Evolutionary conservation across 2,797 vertebrate genomes (phyloP).

Genomic region (Leptoclinus maculatus): DNA sequence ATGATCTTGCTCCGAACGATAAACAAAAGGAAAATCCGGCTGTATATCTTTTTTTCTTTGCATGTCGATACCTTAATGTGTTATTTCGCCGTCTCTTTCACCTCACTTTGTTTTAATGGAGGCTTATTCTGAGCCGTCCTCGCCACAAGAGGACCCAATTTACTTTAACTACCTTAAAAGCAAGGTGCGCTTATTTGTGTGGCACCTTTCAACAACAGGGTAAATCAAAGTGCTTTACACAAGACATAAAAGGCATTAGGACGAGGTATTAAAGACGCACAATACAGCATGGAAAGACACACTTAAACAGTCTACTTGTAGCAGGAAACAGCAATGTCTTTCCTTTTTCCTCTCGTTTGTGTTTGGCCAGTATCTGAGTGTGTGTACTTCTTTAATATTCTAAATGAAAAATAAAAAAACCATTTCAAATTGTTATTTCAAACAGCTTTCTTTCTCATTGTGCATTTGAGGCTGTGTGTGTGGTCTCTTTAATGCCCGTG

Average conservation of each 20-base stretch:
- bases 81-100: not conserved
- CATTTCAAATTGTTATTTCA: not conserved
- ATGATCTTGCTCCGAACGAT: not conserved
- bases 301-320: not conserved
- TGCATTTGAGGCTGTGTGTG: not conserved
- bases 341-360: not conserved
- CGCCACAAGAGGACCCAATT: conserved; percentile 15
- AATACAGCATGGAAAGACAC: not conserved
- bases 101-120: not conserved
- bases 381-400: not conserved
- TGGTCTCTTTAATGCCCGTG: not conserved
- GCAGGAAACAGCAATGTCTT: not conserved
- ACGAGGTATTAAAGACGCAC: not conserved
- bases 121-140: not conserved
- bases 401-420: not conserved
- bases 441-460: not conserved
- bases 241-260: not conserved
- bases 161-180: conserved; percentile 5
- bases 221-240: not conserved
- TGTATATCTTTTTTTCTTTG: not conserved
- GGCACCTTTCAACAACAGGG: not conserved
- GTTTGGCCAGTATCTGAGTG: not conserved
- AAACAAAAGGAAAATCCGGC: not conserved
- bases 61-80: not conserved
- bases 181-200: not conserved